These are phyloP conservation scores for Novumbra hubbsi DNA, from an alignment of 2,797 vertebrate species.

Conservation along the genomic window DNA sequence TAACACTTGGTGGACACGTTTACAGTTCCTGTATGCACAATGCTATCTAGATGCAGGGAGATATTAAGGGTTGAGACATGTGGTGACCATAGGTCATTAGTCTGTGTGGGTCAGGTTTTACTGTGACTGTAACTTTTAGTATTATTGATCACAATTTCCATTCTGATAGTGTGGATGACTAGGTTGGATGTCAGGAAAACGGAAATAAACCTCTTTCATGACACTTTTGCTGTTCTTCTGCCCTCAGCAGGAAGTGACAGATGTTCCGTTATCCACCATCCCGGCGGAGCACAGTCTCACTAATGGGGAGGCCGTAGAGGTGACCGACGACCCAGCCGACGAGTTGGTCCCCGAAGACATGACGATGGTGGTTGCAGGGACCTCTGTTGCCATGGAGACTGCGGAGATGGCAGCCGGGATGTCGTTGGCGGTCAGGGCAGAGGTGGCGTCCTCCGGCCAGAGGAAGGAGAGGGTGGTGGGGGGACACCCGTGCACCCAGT, in stretches of 20 bases:
- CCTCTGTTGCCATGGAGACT: conserved; percentile 32
- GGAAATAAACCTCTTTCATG: neutral
- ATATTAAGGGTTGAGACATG: too few relatives aligned
- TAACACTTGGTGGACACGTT: neutral
- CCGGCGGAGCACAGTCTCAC: conserved; percentile 55
- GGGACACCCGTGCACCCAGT: conserved; percentile 93
- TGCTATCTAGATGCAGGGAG: too few relatives aligned
- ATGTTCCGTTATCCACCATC: conserved; percentile 57
- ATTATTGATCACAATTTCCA: too few relatives aligned
- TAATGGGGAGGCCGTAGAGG: conserved; percentile 65
- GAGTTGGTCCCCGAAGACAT: conserved; percentile 42
- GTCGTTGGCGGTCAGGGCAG: conserved; percentile 65
- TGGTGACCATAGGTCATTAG: too few relatives aligned
- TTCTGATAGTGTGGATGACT: too few relatives aligned
- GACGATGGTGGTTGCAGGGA: conserved; percentile 15
- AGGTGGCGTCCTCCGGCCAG: conserved; percentile 65
- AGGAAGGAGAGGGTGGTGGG: conserved; percentile 81
- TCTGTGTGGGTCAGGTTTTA: too few relatives aligned
- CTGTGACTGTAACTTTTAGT: too few relatives aligned
- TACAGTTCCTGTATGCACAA: too few relatives aligned
- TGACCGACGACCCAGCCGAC: conserved; percentile 11
- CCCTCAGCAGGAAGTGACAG: conserved; percentile 69
- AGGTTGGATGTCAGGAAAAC: neutral
- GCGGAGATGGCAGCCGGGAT: conserved; percentile 34
- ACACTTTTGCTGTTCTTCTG: conserved; percentile 10